phyloP scores from a whole-genome alignment of 2,113 vertebrate species.

The Pan troglodytes region NHGRI_mPanTro3-v2.1_pri NC_072410.2:31454501-31455000 shows the following conservation, averaged over 20 bases:
- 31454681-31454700: too few species aligned
- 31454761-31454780: background rate
- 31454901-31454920: too few species aligned
- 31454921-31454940: background rate
- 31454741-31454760: background rate
- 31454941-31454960: background rate
- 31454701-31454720: too few species aligned
- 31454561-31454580: background rate
- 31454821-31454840: background rate
- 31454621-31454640: background rate
- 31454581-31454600: background rate
- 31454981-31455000: background rate
- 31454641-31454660: too few species aligned
- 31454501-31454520: background rate
- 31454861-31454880: accelerated
- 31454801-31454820: background rate
- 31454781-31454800: background rate
- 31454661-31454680: too few species aligned
- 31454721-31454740: background rate
- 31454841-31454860: background rate
- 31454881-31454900: background rate
- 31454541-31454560: background rate
- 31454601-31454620: background rate
- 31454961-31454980: background rate
- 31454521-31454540: background rate